Conservation (phyloP, 2,797 vertebrate genomes). For the Xenentodon cancila region DNA sequence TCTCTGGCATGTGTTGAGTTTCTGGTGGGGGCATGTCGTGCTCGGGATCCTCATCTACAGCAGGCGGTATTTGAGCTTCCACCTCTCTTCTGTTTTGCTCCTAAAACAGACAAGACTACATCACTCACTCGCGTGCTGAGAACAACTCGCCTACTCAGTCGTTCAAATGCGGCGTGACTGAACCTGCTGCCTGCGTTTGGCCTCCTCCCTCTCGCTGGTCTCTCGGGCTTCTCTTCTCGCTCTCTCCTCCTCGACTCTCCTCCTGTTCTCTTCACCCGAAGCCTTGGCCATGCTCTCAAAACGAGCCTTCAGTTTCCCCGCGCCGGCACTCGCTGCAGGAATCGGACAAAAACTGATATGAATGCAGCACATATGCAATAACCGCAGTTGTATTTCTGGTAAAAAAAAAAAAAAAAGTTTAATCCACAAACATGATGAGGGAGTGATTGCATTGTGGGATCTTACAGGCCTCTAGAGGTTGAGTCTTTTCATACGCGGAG, state of each 20-base stretch:
- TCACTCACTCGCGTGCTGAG: background rate
- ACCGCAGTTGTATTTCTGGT: background rate
- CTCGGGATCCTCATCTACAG: slow-evolving; percentile 35
- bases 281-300: slow-evolving; percentile 91
- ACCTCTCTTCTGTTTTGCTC: slow-evolving; percentile 65
- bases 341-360: background rate
- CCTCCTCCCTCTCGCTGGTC: slow-evolving; percentile 76
- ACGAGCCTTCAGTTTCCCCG: slow-evolving; percentile 87
- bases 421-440: too few relatives aligned
- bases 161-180: background rate
- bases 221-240: slow-evolving; percentile 79
- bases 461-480: slow-evolving; percentile 90
- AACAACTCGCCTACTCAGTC: background rate
- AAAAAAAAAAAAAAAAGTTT: background rate
- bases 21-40: slow-evolving; percentile 23
- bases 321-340: slow-evolving; percentile 81
- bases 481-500: slow-evolving; percentile 89
- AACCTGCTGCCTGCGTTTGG: slow-evolving; percentile 65
- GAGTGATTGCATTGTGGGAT: slow-evolving; percentile 17
- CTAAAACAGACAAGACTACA: slow-evolving; percentile 18
- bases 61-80: slow-evolving; percentile 39
- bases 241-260: slow-evolving; percentile 83
- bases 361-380: background rate
- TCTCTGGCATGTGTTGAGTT: slow-evolving; percentile 37
- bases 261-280: slow-evolving; percentile 85